These are phyloP conservation scores for Falco biarmicus DNA, from an alignment of 2,797 vertebrate species.

Conservation along the genomic window DNA sequence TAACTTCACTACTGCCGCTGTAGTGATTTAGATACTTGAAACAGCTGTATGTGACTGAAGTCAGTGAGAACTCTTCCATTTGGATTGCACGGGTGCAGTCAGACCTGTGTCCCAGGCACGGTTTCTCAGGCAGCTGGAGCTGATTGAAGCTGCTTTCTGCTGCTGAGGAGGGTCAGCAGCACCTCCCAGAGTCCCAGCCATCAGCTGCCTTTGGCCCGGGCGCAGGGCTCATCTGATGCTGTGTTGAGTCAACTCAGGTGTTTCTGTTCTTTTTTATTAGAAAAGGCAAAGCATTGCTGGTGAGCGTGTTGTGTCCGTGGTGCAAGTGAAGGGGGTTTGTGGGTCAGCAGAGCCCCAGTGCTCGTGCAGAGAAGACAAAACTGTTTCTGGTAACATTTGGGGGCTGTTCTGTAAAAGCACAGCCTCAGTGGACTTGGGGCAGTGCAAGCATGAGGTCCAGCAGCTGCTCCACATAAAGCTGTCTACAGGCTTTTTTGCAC, in stretches of 20 bases:
- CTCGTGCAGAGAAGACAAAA: not conserved
- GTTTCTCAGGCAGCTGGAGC: not conserved
- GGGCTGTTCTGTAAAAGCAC: not conserved
- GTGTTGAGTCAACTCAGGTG: not conserved
- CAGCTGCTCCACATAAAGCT: not conserved
- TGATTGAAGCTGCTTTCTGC: not conserved
- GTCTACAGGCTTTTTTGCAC: not conserved
- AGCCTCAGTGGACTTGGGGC: not conserved
- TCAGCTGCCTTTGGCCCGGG: not conserved
- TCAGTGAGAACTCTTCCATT: not conserved
- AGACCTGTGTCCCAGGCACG: accelerated
- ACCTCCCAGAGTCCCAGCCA: not conserved
- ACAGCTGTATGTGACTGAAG: not conserved
- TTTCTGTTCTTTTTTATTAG: not conserved
- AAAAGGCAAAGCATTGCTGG: not conserved
- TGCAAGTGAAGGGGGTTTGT: not conserved
- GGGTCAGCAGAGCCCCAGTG: not conserved
- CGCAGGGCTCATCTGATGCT: not conserved
- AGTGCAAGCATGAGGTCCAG: not conserved
- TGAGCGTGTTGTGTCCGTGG: not conserved
- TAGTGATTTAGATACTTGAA: not conserved
- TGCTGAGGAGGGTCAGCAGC: not conserved
- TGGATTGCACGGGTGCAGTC: not conserved
- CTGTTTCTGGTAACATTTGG: not conserved
- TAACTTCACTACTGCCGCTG: not conserved